Percentiles rank a stretch among this genome's conserved stretches.
Evolutionary conservation across 2,888 invertebrate genomes (phyloP).

Genomic region (Pandemis corylana): DNA sequence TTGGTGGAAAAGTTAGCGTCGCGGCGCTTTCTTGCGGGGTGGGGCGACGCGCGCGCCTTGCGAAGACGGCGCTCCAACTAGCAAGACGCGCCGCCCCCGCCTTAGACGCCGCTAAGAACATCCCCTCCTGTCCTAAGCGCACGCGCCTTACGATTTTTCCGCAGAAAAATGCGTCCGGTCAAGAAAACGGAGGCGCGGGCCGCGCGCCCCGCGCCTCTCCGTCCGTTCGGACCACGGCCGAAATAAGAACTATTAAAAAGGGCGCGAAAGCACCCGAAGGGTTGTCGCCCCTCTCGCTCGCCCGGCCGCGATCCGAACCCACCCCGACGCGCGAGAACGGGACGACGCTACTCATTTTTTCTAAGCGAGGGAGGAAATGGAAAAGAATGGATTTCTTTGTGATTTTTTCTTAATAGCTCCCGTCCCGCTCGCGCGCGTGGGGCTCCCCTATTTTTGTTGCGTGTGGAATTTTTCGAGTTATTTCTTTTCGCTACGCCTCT

Average conservation of each 20-base stretch:
- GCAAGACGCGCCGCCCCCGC: constrained; percentile 84
- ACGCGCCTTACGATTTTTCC: constrained; percentile 83
- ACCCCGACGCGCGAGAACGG: constrained; percentile 74
- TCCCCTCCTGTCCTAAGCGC: constrained; percentile 81
- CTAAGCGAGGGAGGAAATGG: constrained; percentile 84
- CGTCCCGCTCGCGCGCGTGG: constrained; percentile 72
- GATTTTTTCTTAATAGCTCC: constrained; percentile 78
- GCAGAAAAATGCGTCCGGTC: constrained; percentile 84
- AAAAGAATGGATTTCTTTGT: constrained; percentile 83
- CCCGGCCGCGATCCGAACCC: constrained; percentile 70
- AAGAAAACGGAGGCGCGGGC: constrained; percentile 80
- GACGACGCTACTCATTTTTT: constrained; percentile 78
- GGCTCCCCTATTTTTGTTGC: constrained; percentile 60
- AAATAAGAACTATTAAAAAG: constrained; percentile 82
- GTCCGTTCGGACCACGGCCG: constrained; percentile 76
- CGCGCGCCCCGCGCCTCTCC: constrained; percentile 56
- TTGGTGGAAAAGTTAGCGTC: constrained; percentile 85
- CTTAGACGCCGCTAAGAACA: constrained; percentile 83
- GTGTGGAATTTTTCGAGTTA: constrained; percentile 66
- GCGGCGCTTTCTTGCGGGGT: constrained; percentile 83
- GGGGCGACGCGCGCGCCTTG: constrained; percentile 83
- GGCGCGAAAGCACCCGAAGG: constrained; percentile 72
- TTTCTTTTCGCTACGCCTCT: constrained; percentile 81
- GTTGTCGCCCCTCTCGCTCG: constrained; percentile 78
- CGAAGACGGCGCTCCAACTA: constrained; percentile 84